phyloP scores from a whole-genome alignment of 2,113 vertebrate genomes.

The Oriolus oriolus region DNA sequence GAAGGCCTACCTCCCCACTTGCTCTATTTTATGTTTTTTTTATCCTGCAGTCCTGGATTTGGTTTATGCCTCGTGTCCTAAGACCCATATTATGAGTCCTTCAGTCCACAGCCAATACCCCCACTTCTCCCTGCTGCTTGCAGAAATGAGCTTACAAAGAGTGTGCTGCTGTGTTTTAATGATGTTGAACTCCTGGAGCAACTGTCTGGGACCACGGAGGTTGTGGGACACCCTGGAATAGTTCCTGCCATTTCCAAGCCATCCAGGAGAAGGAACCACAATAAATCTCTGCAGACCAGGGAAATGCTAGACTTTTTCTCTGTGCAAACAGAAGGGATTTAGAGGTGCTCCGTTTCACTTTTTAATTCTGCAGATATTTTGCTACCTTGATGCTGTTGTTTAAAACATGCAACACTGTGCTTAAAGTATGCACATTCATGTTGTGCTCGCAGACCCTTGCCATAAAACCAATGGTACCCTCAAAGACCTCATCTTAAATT shows the following conservation, averaged over 20 bases:
- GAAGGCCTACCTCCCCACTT: not conserved
- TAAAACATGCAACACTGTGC: not conserved
- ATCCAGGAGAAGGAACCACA: not conserved
- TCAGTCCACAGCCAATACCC: not conserved
- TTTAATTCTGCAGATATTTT: not conserved
- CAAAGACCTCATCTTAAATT: not conserved
- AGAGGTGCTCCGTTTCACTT: not conserved
- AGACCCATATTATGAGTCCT: not conserved
- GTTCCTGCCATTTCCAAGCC: not conserved
- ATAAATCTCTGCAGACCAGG: not conserved
- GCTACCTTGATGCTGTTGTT: not conserved
- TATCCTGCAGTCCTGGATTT: not conserved
- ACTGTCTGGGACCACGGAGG: not conserved
- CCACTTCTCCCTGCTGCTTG: not conserved
- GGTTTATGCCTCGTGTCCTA: not conserved
- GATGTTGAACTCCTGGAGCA: not conserved
- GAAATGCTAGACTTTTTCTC: not conserved
- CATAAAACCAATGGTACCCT: not conserved
- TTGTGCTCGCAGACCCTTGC: not conserved
- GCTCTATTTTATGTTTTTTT: not conserved
- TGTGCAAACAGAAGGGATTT: not conserved
- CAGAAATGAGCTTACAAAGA: not conserved
- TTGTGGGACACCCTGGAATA: not conserved
- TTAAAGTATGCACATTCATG: not conserved
- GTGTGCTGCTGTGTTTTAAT: fast-evolving